Percentiles rank a stretch among this genome's conserved stretches.
Evolutionary conservation across 2,888 invertebrate genomes (phyloP).

Genomic region (Euspilapteryx auroguttella): DNA sequence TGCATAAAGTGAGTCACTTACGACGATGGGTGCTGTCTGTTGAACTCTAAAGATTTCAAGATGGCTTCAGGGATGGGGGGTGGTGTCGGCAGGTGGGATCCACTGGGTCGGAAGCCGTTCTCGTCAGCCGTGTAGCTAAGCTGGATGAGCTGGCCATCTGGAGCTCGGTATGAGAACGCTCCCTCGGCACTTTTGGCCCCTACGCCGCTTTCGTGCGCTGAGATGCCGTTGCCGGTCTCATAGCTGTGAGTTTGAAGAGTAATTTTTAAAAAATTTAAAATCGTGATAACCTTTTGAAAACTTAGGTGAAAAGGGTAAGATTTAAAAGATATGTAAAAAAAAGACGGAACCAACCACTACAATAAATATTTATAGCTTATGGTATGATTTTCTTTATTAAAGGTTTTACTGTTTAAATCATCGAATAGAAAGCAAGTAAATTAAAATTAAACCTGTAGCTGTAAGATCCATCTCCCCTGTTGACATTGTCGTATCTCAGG

Average conservation of each 20-base stretch:
- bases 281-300: not conserved
- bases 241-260: constrained; percentile 30
- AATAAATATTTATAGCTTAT: no score
- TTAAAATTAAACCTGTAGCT: constrained; percentile 68
- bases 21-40: constrained; percentile 31
- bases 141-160: constrained; percentile 63
- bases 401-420: no score
- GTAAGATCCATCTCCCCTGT: constrained; percentile 65
- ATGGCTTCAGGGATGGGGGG: constrained; percentile 61
- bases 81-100: constrained; percentile 59
- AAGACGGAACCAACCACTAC: no score
- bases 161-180: constrained; percentile 65
- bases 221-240: constrained; percentile 66
- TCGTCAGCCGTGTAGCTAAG: constrained; percentile 70
- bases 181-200: no score
- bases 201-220: constrained; percentile 57
- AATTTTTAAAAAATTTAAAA: no score
- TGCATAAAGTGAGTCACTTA: no score
- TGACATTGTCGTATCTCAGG: constrained; percentile 59
- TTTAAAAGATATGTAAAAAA: no score
- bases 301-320: constrained; percentile 11
- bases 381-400: no score
- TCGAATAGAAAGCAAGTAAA: no score
- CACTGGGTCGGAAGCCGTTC: constrained; percentile 66
- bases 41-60: constrained; percentile 37